These are phyloP conservation scores for Phymatocera aterrima DNA, from an alignment of 2,888 invertebrate genomes.

Conservation along the genomic window DNA sequence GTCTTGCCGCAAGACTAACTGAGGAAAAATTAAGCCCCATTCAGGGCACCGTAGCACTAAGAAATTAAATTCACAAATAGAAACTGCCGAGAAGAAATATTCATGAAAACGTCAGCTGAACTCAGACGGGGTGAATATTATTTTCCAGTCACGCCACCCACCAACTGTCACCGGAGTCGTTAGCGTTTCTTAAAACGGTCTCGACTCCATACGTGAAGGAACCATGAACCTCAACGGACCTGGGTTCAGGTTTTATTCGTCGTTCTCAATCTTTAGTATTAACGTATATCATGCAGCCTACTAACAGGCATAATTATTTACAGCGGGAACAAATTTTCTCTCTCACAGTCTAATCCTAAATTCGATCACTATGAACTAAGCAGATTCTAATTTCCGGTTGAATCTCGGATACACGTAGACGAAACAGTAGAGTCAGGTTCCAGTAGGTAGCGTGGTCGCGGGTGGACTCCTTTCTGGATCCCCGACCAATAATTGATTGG, in stretches of 20 bases:
- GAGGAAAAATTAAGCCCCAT: conserved; percentile 61
- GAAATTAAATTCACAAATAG: conserved; percentile 57
- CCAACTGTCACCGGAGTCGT: conserved; percentile 26
- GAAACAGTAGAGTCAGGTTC: conserved; percentile 16
- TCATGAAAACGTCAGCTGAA: conserved; percentile 9
- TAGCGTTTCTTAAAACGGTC: conserved; percentile 16
- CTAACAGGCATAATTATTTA: no score
- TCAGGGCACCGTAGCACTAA: conserved; percentile 50
- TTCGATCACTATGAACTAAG: conserved; percentile 52
- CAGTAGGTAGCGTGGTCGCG: not conserved
- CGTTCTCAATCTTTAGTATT: not conserved
- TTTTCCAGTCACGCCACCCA: not conserved
- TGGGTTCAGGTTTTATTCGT: not conserved
- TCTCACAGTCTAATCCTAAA: not conserved
- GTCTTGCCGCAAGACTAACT: conserved; percentile 39
- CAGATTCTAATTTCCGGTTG: conserved; percentile 59
- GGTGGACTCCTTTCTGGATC: conserved; percentile 1
- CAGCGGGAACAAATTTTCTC: not conserved
- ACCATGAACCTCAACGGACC: not conserved
- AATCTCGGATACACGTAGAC: conserved; percentile 18
- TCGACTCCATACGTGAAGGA: not conserved
- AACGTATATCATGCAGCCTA: not conserved
- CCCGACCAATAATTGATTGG: conserved; percentile 34
- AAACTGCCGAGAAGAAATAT: conserved; percentile 42
- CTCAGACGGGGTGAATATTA: conserved; percentile 10